Conservation (phyloP, 2,113 vertebrate species). For the Podarcis cretensis region DNA sequence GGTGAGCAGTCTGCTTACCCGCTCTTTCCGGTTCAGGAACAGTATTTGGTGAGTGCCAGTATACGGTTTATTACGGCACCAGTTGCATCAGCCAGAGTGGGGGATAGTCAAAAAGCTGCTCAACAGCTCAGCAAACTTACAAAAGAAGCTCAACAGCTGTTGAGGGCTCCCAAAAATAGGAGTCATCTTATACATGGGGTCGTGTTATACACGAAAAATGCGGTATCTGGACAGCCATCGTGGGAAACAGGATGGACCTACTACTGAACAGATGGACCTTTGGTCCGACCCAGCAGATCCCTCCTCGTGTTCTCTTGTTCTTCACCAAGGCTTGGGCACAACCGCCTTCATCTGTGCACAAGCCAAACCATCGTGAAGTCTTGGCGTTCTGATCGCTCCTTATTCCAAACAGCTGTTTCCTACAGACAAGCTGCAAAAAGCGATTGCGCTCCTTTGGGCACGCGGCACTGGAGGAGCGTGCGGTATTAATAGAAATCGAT, state of each 20-base stretch:
- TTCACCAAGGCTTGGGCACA: not conserved
- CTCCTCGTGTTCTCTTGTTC: not conserved
- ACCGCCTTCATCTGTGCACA: not conserved
- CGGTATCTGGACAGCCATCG: not conserved
- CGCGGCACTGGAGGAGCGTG: not conserved
- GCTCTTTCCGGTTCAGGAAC: too few relatives aligned
- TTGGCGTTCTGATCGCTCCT: constrained; percentile 21
- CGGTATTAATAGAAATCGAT: constrained; percentile 66
- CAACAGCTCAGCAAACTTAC: too few relatives aligned
- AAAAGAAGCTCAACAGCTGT: too few relatives aligned
- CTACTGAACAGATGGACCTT: not conserved
- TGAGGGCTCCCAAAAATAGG: too few relatives aligned
- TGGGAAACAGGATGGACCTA: not conserved
- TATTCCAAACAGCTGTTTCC: constrained; percentile 64
- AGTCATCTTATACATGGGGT: too few relatives aligned
- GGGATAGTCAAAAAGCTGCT: too few relatives aligned
- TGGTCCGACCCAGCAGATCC: too few relatives aligned
- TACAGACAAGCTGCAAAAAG: constrained; percentile 23
- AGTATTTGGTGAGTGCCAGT: too few relatives aligned
- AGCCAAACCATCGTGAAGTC: not conserved
- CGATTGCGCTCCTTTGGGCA: constrained; percentile 32
- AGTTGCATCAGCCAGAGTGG: too few relatives aligned
- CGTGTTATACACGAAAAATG: too few relatives aligned
- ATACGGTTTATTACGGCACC: too few relatives aligned
- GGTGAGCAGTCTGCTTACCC: too few relatives aligned